Percentiles rank a stretch among this genome's conserved stretches.
Evolutionary conservation across 2,888 invertebrate species (phyloP).

Genomic region (Leptothorax acervorum): DNA sequence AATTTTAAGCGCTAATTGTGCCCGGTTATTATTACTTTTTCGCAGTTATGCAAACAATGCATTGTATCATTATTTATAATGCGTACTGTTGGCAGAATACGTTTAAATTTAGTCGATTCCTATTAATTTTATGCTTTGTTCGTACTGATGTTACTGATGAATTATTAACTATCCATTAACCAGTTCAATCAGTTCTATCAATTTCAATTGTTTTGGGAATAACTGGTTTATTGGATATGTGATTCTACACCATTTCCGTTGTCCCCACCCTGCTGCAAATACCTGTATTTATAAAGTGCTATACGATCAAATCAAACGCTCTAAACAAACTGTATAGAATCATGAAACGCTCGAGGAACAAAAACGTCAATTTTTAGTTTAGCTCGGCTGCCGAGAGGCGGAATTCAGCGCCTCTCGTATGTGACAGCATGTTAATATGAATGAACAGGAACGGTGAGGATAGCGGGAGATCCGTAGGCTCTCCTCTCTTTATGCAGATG

Average conservation of each 20-base stretch:
- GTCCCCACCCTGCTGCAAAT: background rate
- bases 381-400: background rate
- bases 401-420: constrained; percentile 55
- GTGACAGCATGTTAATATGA: constrained; percentile 69
- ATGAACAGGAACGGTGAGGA: constrained; percentile 65
- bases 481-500: constrained; percentile 72
- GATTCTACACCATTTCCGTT: background rate
- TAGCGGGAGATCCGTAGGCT: constrained; percentile 56
- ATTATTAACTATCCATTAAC: constrained; percentile 34
- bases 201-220: constrained; percentile 25
- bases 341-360: background rate
- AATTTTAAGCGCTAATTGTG: background rate
- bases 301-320: background rate
- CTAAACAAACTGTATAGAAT: background rate
- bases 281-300: background rate
- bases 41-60: background rate
- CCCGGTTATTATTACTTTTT: too few species aligned
- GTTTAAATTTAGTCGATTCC: constrained; percentile 19
- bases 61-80: constrained; percentile 13
- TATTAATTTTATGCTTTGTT: constrained; percentile 25
- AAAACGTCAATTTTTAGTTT: constrained; percentile 10
- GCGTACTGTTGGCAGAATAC: background rate
- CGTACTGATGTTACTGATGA: constrained; percentile 19
- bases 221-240: constrained; percentile 23
- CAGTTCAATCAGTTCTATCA: constrained; percentile 10